Evolutionary conservation across 2,113 vertebrate genomes (phyloP), one percentile per base, ranked within the genome.

Genomic region (Clarias magur): DNA sequence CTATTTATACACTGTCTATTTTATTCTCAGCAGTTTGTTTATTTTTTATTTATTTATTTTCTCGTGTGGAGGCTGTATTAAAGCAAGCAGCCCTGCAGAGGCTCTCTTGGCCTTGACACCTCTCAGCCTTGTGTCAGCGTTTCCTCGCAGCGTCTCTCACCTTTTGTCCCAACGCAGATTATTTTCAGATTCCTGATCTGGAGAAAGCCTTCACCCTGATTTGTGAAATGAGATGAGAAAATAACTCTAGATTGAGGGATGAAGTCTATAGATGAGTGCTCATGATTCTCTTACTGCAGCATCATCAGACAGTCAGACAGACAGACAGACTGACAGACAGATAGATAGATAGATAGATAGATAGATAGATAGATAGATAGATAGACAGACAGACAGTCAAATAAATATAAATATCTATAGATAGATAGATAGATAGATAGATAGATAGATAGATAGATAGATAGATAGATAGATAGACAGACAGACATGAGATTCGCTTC

Each of bases 41-140:
- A 48, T 76, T 54, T 30, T 62, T 62, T 60, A 11, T 68, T 38
- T 25, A 25, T 15, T 48, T 48, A 48, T 48, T 48, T 27, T 80
- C 19, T 13, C 0, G 3, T 62, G 79, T 81, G 79, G 57, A 62
- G 79, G 79, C 79, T 4, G 56, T 80, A 59, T 80, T 80, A 59
- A 80, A 80, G n/a, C 54, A 6, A 38, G 79, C 56, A 60, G 57
- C 79, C 56, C 79, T 42, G 57, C 79, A 81, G 57, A 62, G 79
- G 19, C 57, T 81, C 79, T 42, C 25, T 48, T 48, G 48, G 48
- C 48, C 12, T 34, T 81, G 79, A 81, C 59, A 25, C 9, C 21
- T 81, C 79, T 13, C 30, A 30, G 79, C 79, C 79, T 81, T 62
- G 57, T 81, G 79, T 81, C 79, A 81, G 79, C 79, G 21, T 81